Conservation (phyloP, 2,797 vertebrate species). For the Parambassis ranga region DNA sequence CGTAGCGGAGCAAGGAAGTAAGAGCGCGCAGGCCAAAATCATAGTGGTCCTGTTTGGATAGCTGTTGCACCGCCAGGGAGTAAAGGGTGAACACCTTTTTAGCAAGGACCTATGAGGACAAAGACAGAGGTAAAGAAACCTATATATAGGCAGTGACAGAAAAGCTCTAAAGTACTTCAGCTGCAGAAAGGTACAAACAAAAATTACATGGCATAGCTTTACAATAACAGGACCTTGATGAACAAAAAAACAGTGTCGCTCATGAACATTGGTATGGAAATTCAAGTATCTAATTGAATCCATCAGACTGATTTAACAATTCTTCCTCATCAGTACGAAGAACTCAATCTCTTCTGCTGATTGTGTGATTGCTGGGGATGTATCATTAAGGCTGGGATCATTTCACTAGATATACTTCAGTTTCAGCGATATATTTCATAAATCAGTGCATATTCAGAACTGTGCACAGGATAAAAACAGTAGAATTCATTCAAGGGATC, state of each 20-base stretch:
- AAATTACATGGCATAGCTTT: too few relatives aligned
- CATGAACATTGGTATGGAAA: too few relatives aligned
- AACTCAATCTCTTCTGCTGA: slow-evolving; percentile 44
- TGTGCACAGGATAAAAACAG: background rate
- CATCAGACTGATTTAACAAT: too few relatives aligned
- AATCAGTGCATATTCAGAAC: slow-evolving; percentile 20
- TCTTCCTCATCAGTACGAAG: too few relatives aligned
- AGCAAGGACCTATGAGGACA: slow-evolving; percentile 79
- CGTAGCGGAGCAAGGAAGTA: slow-evolving; percentile 88
- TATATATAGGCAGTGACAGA: background rate
- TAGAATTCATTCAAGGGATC: too few relatives aligned
- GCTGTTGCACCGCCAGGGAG: slow-evolving; percentile 87
- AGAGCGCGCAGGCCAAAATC: slow-evolving; percentile 91
- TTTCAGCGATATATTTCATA: too few relatives aligned
- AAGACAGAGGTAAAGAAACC: background rate
- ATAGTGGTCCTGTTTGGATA: slow-evolving; percentile 93
- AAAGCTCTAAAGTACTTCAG: too few relatives aligned
- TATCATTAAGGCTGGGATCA: slow-evolving; percentile 24
- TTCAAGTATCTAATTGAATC: too few relatives aligned
- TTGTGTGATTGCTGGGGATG: slow-evolving; percentile 43
- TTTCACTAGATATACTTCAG: slow-evolving; percentile 22
- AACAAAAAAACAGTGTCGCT: too few relatives aligned
- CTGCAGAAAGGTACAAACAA: background rate
- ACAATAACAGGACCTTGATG: too few relatives aligned
- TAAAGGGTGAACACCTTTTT: slow-evolving; percentile 92